Evolutionary conservation across 2,113 vertebrate species (phyloP), one percentile per base, ranked within the genome.

Genomic region (Ursus arctos): DNA sequence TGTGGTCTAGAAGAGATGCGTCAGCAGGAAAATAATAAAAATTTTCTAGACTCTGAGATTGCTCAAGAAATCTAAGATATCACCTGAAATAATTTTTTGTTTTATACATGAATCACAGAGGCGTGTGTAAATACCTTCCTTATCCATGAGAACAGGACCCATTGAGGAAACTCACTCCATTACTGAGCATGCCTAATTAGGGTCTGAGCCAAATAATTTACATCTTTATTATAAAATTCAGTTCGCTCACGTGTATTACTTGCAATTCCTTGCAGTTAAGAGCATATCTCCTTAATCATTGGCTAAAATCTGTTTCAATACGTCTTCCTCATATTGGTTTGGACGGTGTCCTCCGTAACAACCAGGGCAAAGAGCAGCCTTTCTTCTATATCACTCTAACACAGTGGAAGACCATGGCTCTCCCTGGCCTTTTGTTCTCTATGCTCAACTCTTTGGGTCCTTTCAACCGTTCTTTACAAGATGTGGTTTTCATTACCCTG

Each of bases 381-480:
- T 91, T 86, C 65, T 87, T 79, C 12, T 28, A 9, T 21, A 26
- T 63, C 81, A 36, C 11, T 88, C 47, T 94, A 55, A 93, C 53
- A 86, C 31, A 63, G 28, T 7, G 43, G 53, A 93, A 86, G 47
- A 47, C 43, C 28, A 36, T 8, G 21, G 12, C 0, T 13, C 18
- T 59, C 31, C 13, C n/a, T 93, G 40, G n/a, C 26, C 65, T 97
- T 85, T 63, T 31, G 2, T 74, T 84, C 40, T 94, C 69, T 72
- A 40, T 26, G 31, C 28, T 94, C 36, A 92, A 71, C 28, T 93
- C 31, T 65, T 63, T 85, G 57, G 21, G 13, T 72, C 16, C 67
- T 43, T 92, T 93, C 40, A 74, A 93, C 11, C 71, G n/a, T 24
- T 97, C 22, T 84, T 93, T 19, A 13, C 74, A 26, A 92, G 67